phyloP scores from a whole-genome alignment of 2,113 vertebrate genomes.

The Aldabrachelys gigantea region DNA sequence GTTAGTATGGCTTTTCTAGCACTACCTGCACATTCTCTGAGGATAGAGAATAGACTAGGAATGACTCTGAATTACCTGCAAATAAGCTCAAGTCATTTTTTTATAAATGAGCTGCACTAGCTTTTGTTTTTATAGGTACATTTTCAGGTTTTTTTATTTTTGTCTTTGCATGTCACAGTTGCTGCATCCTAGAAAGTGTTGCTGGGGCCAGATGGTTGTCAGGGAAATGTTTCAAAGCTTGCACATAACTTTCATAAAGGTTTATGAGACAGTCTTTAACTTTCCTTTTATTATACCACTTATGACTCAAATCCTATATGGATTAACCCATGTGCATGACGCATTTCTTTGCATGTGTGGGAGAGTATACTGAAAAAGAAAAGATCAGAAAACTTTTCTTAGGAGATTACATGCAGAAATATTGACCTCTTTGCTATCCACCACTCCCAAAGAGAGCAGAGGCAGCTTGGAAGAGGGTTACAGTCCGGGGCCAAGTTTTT shows the following conservation, averaged over 20 bases:
- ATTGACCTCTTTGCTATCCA: not conserved
- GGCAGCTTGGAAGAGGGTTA: not conserved
- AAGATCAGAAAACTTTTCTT: not conserved
- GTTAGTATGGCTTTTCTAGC: not conserved
- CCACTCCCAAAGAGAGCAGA: not conserved
- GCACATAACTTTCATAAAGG: not conserved
- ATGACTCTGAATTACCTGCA: not conserved
- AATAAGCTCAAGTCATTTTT: not conserved
- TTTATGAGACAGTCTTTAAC: not conserved
- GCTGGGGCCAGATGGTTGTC: not conserved
- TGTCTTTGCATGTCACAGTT: not conserved
- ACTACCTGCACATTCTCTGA: fast-evolving
- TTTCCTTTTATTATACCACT: not conserved
- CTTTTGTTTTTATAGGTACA: fast-evolving
- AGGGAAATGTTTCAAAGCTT: fast-evolving
- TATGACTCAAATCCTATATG: not conserved
- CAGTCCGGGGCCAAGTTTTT: not conserved
- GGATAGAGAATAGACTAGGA: not conserved
- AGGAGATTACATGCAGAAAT: fast-evolving
- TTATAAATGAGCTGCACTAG: not conserved
- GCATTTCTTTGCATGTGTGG: not conserved
- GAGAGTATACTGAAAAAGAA: not conserved
- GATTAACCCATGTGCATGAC: not conserved
- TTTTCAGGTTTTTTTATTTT: fast-evolving
- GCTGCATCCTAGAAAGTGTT: fast-evolving